Base-by-base conservation (phyloP, 2,113 vertebrate species). In the Labrus mixtus region DNA sequence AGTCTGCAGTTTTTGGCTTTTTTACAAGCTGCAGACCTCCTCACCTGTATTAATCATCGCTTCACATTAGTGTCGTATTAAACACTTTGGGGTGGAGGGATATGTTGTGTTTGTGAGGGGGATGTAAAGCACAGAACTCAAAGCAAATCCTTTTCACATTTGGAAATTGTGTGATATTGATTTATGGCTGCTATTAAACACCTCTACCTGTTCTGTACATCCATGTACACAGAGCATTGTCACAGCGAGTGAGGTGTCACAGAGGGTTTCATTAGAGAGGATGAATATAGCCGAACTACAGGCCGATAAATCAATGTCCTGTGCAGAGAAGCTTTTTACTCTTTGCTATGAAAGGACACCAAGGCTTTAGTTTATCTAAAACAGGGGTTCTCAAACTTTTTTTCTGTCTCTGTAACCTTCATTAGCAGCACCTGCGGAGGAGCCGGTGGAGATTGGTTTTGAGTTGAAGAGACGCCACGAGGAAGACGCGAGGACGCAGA, bases 291-390 rank as follows among this genome's bases (percentile, higher is more conserved):
- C 59, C 80, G n/a, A 83, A 73, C 69, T 62, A 80, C 57, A 22
- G 51, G 51, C 45, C 68, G 70, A 86, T 89, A 81, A 86, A 91
- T 89, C 87, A 82, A 87, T 85, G 73, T 56, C 68, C 20, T 73
- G 53, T 67, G 22, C 55, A 56, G 53, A 82, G 68, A 81, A 86
- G 84, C 63, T 72, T 84, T 84, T 84, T 48, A 76, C 63, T 89
- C 65, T 84, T 39, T 15, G 59, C 48, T 67, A 55, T 72, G 76
- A 76, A 75, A 68, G 10, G 4, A n/a, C n/a, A n/a, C n/a, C n/a
- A n/a, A n/a, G 25, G 20, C 57, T 88, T 79, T 84, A 81, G 83
- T 79, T 76, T 69, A 76, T 82, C 51, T 56, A 11, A 41, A 56
- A 66, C 67, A 60, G n/a, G n/a, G n/a, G n/a, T n/a, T n/a, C n/a